Evolutionary conservation across 1,140 invertebrate species (phyloP), one percentile per base, ranked within the genome.

Genomic region (Hyles vespertilio): DNA sequence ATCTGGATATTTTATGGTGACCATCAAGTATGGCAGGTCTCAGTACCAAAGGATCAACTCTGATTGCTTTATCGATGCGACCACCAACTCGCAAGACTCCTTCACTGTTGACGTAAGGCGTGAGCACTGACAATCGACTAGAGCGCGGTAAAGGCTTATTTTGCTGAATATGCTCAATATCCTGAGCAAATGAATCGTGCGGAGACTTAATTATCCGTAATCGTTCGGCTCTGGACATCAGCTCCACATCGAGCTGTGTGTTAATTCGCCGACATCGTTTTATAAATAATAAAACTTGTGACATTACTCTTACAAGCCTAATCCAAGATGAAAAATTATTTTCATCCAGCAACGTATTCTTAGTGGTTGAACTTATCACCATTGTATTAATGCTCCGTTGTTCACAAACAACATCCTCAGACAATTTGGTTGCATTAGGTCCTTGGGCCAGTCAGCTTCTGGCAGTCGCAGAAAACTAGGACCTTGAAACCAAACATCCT

Each of bases 1-100:
- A 50, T 1, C 36, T 34, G 0, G 58, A 12, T 2, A 58, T 45
- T 3, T 33, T 11, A 49, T 67, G 57, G 2, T 12, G 33, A 32
- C 65, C 58, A 47, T 60, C 58, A 6, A 63, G 45, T 11, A 66
- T 61, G 11, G 52, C 47, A 6, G 51, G 64, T 3, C n/a, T 32
- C 5, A 8, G 2, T 32, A 22, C 32, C 6, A 32, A 4, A 33
- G 0, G 22, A 9, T 6, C 5, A 5, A 51, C n/a, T 5, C 12
- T 32, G 2, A 32, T 1, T 10, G 32, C 50, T 2, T 6, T 8
- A n/a, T 51, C 50, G 9, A 51, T 51, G 32, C 50, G 50, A 3
- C 50, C 50, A 3, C 50, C 50, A 6, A 51, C 50, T 3, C 50
- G 50, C 5, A 51, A 10, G 3, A 56, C 11, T 34, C 44, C 44